A percentile compares a stretch with the other conserved stretches of the same genome.
phyloP scores from a whole-genome alignment of 2,888 invertebrate species.

The Machimus atricapillus region DNA sequence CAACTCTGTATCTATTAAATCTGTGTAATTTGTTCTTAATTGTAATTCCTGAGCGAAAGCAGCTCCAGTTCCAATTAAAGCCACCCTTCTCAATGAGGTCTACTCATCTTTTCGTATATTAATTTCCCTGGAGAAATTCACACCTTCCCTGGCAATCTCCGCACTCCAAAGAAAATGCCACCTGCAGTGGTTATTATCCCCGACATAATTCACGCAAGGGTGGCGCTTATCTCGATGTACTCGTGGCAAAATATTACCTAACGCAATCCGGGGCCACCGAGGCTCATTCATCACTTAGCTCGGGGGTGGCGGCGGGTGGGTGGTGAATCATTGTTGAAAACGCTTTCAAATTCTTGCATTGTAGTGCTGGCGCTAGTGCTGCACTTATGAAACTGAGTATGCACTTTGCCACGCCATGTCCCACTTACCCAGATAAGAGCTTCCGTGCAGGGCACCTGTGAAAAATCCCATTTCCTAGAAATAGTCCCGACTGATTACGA shows the following conservation, averaged over 20 bases:
- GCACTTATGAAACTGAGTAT: not conserved
- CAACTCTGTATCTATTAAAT: too few species aligned
- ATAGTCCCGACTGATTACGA: not conserved
- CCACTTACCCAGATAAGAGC: not conserved
- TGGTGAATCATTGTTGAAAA: not conserved
- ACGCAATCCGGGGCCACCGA: not conserved
- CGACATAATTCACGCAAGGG: not conserved
- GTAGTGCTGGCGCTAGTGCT: not conserved
- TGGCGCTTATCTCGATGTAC: not conserved
- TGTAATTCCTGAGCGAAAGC: not conserved
- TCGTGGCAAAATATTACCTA: not conserved
- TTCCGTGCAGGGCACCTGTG: not conserved
- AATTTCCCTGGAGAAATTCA: not conserved
- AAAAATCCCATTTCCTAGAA: not conserved
- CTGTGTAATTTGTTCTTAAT: too few species aligned
- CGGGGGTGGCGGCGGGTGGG: not conserved
- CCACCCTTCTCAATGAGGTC: not conserved
- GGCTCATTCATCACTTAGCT: not conserved
- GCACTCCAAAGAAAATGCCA: not conserved
- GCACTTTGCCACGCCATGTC: not conserved
- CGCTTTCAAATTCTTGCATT: not conserved
- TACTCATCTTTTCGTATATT: not conserved
- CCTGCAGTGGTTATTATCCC: not conserved
- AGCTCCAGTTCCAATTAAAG: not conserved
- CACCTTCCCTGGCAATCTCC: not conserved